A percentile compares a stretch with the other conserved stretches of the same genome.
Conservation (phyloP, 1,140 invertebrate species). For the Drosophila bifasciata region DNA sequence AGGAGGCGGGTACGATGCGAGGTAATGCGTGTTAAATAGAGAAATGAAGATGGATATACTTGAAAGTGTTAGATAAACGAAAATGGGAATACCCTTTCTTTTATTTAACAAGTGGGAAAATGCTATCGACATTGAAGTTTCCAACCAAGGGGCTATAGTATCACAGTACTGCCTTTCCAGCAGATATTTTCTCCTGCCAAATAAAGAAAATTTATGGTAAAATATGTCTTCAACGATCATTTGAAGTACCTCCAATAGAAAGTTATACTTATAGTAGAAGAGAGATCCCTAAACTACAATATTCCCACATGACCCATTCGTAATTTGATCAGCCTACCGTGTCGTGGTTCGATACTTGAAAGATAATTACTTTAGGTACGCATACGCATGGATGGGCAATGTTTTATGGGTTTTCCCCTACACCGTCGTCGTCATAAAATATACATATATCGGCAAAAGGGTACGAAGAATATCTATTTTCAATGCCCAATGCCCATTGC, state of each 20-base stretch:
- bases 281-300: no score
- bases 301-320: no score
- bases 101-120: no score
- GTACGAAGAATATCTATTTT: slow-evolving; percentile 22
- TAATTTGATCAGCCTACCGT: no score
- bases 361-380: slow-evolving; percentile 4
- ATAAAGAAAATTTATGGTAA: no score
- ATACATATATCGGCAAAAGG: slow-evolving; percentile 9
- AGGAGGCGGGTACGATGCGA: slow-evolving; percentile 33
- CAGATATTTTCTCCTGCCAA: no score
- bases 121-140: no score
- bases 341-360: background rate
- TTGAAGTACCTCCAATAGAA: no score
- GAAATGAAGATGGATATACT: slow-evolving; percentile 12
- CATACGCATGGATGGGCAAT: background rate
- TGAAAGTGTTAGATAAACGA: slow-evolving; percentile 18
- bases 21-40: slow-evolving; percentile 51
- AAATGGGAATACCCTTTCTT: slow-evolving; percentile 49
- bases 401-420: slow-evolving; percentile 12
- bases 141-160: no score
- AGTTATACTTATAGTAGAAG: no score
- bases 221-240: no score
- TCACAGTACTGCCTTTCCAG: no score
- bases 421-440: background rate
- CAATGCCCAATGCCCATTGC: slow-evolving; percentile 9